Percentiles rank a stretch among this genome's conserved stretches.
Conservation (phyloP, 2,888 invertebrate species). For the Pristionchus entomophagus region DNA sequence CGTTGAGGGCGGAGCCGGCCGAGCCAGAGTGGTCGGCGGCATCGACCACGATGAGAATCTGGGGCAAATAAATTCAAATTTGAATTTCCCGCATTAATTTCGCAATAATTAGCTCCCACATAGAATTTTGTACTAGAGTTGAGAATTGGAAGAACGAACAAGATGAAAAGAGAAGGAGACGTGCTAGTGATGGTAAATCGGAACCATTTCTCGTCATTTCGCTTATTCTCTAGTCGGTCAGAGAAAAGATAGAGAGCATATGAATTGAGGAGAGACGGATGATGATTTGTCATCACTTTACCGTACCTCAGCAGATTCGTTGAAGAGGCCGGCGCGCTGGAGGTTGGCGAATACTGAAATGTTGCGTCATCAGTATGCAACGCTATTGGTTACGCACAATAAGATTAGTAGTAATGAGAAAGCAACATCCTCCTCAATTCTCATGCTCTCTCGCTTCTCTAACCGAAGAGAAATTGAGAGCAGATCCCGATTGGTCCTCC, state of each 20-base stretch:
- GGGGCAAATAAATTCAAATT: not conserved
- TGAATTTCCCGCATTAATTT: not conserved
- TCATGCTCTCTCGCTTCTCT: not conserved
- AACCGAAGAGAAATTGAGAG: not conserved
- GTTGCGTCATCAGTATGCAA: not conserved
- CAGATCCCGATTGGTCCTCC: too few relatives aligned
- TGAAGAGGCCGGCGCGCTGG: not conserved
- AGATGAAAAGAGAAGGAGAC: not conserved
- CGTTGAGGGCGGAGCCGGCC: constrained; percentile 80
- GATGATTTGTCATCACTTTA: too few relatives aligned
- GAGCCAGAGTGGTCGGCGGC: constrained; percentile 61
- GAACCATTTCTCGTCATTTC: too few relatives aligned
- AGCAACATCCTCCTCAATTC: not conserved
- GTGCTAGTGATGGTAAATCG: too few relatives aligned
- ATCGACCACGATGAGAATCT: constrained; percentile 59
- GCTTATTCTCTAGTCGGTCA: too few relatives aligned
- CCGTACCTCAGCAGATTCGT: not conserved
- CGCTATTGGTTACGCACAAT: too few relatives aligned
- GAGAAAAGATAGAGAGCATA: too few relatives aligned
- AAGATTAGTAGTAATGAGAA: too few relatives aligned
- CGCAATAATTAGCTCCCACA: not conserved
- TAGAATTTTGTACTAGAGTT: not conserved
- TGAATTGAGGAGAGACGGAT: too few relatives aligned
- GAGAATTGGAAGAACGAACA: not conserved
- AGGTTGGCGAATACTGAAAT: constrained; percentile 23